Evolutionary conservation across 2,797 vertebrate species (phyloP), one percentile per base, ranked within the genome.

Genomic region (Nothura maculosa): DNA sequence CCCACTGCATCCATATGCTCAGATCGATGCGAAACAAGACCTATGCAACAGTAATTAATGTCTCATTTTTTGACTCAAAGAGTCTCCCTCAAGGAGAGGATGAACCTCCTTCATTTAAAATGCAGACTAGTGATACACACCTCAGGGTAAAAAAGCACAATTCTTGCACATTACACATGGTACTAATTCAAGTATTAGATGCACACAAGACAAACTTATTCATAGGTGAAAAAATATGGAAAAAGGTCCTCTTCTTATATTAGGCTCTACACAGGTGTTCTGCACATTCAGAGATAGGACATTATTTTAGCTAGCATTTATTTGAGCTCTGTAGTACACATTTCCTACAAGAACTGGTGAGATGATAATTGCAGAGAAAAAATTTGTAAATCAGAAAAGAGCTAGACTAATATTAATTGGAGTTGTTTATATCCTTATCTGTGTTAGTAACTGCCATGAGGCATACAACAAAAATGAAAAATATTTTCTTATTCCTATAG

Each of bases 391-490:
- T 0, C 58, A 73, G 30, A 81, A 36, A 34, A 43, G 21, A 83
- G 58, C 18, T 15, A 28, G 36, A 61, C 3, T 28, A 19, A 61
- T 18, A 25, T 8, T 12, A 36, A 69, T 32, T 36, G 0, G 1
- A 72, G 30, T 43, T 70, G 38, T 43, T 79, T 43, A 54, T 22
- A 34, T 32, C 16, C 24, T 67, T 54, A n/a, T 43, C 72, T 28
- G 36, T 73, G 34, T 38, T 85, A 58, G 10, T 38, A 80, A 78
- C 12, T 75, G 58, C 21, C 24, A 42, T 11, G 6, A 89, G 54
- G 48, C 18, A 25, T 18, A 72, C 55, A 78, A 84, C 6, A 4
- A 69, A 87, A 84, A 78, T 27, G 11, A 61, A 67, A 72, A 57
- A 12, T 25, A n/a, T 7, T 77, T 76, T 36, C 54, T 38, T 28